Evolutionary conservation across 2,888 invertebrate species (phyloP).

Genomic region (Nomada flava): DNA sequence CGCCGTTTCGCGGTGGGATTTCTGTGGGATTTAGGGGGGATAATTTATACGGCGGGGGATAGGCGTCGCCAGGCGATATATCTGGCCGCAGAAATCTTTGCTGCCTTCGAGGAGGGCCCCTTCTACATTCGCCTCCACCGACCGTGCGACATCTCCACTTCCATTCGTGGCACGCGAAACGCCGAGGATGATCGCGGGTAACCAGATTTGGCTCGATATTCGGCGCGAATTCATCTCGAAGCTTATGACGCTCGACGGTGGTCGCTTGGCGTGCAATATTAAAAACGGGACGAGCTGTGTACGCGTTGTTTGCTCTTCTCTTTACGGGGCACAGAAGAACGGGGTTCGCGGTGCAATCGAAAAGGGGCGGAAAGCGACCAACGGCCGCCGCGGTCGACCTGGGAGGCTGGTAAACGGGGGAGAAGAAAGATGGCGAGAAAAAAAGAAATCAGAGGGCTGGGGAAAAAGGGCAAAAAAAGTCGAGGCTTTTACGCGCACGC

Average conservation of each 20-base stretch:
- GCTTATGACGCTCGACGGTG: slow-evolving; percentile 13
- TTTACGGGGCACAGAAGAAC: slow-evolving; percentile 26
- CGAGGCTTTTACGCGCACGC: slow-evolving; percentile 54
- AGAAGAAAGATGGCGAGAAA: slow-evolving; percentile 7
- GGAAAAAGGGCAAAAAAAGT: slow-evolving; percentile 49
- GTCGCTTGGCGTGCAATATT: slow-evolving; percentile 36
- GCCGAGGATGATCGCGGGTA: background rate
- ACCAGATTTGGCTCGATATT: slow-evolving; percentile 7
- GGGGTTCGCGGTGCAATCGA: slow-evolving; percentile 35
- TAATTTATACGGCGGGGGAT: slow-evolving; percentile 29
- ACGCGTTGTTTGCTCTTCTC: slow-evolving; percentile 49
- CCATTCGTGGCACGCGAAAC: background rate
- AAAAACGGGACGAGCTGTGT: slow-evolving; percentile 37
- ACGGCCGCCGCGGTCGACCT: background rate
- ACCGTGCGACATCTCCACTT: background rate
- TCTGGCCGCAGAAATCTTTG: slow-evolving; percentile 26
- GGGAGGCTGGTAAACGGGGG: slow-evolving; percentile 15
- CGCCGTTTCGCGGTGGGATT: slow-evolving; percentile 33
- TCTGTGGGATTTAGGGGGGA: slow-evolving; percentile 32
- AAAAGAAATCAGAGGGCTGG: background rate
- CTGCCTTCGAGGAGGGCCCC: background rate
- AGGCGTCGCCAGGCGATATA: slow-evolving; percentile 22
- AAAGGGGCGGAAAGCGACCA: slow-evolving; percentile 17
- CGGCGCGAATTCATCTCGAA: slow-evolving; percentile 26
- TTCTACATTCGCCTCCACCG: no score